Base-by-base conservation (phyloP, 2,888 invertebrate genomes). In the Plebejus argus region DNA sequence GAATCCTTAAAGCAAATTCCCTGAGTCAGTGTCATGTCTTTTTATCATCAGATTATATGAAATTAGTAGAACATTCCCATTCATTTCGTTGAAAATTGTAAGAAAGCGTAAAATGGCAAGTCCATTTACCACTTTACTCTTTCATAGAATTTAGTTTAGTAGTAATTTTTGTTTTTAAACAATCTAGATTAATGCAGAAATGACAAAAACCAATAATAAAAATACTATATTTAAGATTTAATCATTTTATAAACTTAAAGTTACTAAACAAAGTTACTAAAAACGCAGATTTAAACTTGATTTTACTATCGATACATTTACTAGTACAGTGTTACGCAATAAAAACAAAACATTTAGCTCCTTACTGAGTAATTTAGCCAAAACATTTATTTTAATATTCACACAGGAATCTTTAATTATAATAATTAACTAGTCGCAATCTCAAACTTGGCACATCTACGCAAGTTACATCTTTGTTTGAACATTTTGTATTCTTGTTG, bases 1-100 rank as follows among this genome's bases (percentile, higher is more conserved):
- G 89, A 88, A 88, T 84, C 82, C 86, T 85, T 84, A 82, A 53
- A 76, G 66, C 28, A 70, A 76, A 70, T 76, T 76, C 39, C 87
- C 86, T 85, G 82, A 84, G 77, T 80, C 79, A 78, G 78, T 78
- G 78, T 80, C 78, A 39, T 85, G 86, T 87, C 85, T 79, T 66
- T 78, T 58, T 78, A 77, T 79, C 79, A 81, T 76, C 39, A 5
- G 45, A 45, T 45, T 39, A 72, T 20, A 72, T 72, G 23, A 45
- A 71, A 71, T 71, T 20, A 20, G 71, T 71, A 10, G 39, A n/a
- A n/a, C 28, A 15, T 33, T 66, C 28, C 61, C 15, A 28, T 66
- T 66, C 23, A 12, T 66, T 66, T 4, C 28, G 28, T 28, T 6
- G 6, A 66, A 66, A 28, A 28, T 66, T 66, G 28, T 66, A 33